Conservation (phyloP, 2,113 vertebrate genomes). For the Lethenteron camtschaticum region DNA sequence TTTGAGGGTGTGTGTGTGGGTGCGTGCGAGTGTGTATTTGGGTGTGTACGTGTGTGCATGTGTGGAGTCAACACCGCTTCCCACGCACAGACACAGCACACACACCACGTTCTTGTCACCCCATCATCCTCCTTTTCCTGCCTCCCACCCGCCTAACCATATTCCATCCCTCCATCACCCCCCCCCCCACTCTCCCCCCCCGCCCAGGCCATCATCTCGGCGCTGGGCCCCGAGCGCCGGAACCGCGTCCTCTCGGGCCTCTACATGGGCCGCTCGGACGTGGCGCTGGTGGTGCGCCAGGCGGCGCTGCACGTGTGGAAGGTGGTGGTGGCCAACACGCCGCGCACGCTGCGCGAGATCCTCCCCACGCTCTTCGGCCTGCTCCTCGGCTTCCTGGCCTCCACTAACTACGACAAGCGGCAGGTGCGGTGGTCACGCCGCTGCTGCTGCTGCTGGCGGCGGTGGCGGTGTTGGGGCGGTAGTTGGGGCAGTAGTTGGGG, state of each 20-base stretch:
- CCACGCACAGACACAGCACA: no score
- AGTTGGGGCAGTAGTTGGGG: background rate
- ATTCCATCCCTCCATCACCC: background rate
- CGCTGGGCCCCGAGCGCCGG: slow-evolving; percentile 61
- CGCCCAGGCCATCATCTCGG: slow-evolving; percentile 63
- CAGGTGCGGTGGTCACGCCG: slow-evolving; percentile 17
- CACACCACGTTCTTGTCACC: no score
- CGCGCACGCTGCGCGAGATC: slow-evolving; percentile 77
- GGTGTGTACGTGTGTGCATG: no score
- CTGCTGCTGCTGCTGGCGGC: background rate
- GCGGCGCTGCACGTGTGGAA: slow-evolving; percentile 95
- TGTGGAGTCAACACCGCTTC: no score
- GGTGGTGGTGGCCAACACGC: slow-evolving; percentile 90
- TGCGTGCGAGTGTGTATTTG: no score
- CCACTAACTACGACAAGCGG: slow-evolving; percentile 81
- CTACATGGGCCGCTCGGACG: slow-evolving; percentile 95
- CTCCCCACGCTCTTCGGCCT: slow-evolving; percentile 76
- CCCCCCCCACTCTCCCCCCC: background rate
- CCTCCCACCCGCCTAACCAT: no score
- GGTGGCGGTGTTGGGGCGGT: background rate
- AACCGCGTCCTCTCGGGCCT: slow-evolving; percentile 84
- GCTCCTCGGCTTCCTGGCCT: slow-evolving; percentile 84
- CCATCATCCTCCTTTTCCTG: no score
- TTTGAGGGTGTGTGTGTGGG: no score
- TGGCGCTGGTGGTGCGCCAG: slow-evolving; percentile 80